Percentiles rank a stretch among this genome's conserved stretches.
These are phyloP conservation scores for Eupithecia subfuscata DNA, from an alignment of 2,888 invertebrate genomes.

Conservation along the genomic window DNA sequence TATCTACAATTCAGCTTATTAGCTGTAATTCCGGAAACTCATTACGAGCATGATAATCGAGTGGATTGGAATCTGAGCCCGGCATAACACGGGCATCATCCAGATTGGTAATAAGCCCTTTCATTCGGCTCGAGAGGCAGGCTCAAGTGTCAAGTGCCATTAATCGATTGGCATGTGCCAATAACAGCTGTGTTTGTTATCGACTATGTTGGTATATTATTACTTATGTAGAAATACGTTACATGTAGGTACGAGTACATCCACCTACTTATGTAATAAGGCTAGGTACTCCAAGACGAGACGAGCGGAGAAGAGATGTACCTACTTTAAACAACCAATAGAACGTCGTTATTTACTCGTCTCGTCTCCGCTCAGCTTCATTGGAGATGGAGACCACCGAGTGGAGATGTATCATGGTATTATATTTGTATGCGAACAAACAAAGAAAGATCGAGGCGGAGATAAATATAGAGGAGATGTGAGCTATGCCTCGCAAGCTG, in stretches of 20 bases:
- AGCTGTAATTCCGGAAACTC: not conserved
- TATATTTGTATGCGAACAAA: too few relatives aligned
- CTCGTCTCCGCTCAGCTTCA: too few relatives aligned
- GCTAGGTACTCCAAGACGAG: too few relatives aligned
- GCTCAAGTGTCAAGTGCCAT: conserved; percentile 22
- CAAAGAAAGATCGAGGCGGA: too few relatives aligned
- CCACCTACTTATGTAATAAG: not conserved
- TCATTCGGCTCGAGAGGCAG: conserved; percentile 8
- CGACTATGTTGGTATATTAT: not conserved
- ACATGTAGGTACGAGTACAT: too few relatives aligned
- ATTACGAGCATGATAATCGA: not conserved
- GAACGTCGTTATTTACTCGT: too few relatives aligned
- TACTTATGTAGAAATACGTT: not conserved
- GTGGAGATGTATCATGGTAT: too few relatives aligned
- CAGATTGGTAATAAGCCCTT: conserved; percentile 13
- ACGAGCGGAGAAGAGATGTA: too few relatives aligned
- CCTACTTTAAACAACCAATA: too few relatives aligned
- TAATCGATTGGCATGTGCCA: conserved; percentile 27
- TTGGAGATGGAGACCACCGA: too few relatives aligned
- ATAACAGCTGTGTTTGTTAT: conserved; percentile 24
- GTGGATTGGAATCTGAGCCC: not conserved
- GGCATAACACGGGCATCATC: conserved; percentile 4
- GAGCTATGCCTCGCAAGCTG: too few relatives aligned
- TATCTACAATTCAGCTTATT: not conserved
- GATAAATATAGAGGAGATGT: too few relatives aligned